Conservation (phyloP, 2,797 vertebrate genomes). For the Poeciliopsis gracilis region DNA sequence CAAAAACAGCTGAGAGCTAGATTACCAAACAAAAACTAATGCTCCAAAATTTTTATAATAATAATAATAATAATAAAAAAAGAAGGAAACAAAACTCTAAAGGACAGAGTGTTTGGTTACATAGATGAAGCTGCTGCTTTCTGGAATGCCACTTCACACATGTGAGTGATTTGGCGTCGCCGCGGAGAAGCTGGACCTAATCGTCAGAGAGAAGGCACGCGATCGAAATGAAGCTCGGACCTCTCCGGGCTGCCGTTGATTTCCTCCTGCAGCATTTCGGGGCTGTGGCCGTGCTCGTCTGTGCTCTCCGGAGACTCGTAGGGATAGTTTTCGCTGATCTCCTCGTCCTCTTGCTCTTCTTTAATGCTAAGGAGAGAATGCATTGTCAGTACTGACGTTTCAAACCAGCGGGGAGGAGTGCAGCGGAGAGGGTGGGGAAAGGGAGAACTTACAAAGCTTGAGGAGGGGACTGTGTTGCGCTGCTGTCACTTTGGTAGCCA, state of each 20-base stretch:
- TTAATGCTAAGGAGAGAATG: slow-evolving; percentile 83
- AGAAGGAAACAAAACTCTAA: slow-evolving; percentile 36
- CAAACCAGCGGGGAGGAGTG: not conserved
- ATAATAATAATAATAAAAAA: slow-evolving; percentile 18
- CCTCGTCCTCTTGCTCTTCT: slow-evolving; percentile 93
- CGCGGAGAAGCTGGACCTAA: slow-evolving; percentile 36
- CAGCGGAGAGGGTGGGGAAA: not conserved
- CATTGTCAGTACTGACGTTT: not conserved
- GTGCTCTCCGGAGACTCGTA: slow-evolving; percentile 89
- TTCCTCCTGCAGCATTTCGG: slow-evolving; percentile 88
- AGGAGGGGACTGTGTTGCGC: slow-evolving; percentile 92
- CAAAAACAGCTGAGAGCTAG: slow-evolving; percentile 55
- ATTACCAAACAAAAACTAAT: slow-evolving; percentile 48
- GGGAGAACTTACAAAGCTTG: slow-evolving; percentile 88
- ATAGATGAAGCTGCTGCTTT: slow-evolving; percentile 58
- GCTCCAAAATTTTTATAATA: slow-evolving; percentile 46
- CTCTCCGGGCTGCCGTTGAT: slow-evolving; percentile 81
- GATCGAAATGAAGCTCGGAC: slow-evolving; percentile 85
- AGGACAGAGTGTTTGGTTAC: slow-evolving; percentile 71
- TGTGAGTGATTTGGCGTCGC: slow-evolving; percentile 44
- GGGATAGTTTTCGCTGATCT: slow-evolving; percentile 89
- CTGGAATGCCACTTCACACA: slow-evolving; percentile 58
- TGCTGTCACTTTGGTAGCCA: slow-evolving; percentile 95
- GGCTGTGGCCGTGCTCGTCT: slow-evolving; percentile 92
- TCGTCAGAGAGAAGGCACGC: slow-evolving; percentile 79